phyloP scores from a whole-genome alignment of 1,140 invertebrate genomes.

The Atta cephalotes region DNA sequence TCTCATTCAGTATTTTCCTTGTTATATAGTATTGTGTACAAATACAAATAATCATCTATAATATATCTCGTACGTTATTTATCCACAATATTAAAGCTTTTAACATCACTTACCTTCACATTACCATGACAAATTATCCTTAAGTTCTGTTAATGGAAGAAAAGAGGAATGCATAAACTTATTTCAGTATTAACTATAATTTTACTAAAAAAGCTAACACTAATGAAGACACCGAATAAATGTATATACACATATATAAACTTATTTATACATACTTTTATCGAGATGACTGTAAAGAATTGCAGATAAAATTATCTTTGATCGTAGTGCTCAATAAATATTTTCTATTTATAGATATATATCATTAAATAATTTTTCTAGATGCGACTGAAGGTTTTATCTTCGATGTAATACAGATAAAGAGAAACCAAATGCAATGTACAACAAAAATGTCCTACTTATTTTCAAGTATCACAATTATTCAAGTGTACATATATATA shows the following conservation, averaged over 20 bases:
- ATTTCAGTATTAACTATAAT: neutral
- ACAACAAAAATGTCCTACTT: constrained; percentile 67
- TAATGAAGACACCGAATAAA: neutral
- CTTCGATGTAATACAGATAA: neutral
- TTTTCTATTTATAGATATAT: neutral
- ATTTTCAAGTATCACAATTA: constrained; percentile 76
- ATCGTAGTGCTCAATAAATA: constrained; percentile 1
- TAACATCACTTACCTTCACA: constrained; percentile 28
- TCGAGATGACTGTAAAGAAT: neutral
- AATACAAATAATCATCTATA: constrained; percentile 77
- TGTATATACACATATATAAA: neutral
- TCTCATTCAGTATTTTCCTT: constrained; percentile 83
- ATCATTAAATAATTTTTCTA: neutral
- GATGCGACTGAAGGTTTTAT: neutral
- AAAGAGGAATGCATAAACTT: constrained; percentile 9
- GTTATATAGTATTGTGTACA: constrained; percentile 80
- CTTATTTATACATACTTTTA: neutral
- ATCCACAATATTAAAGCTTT: neutral
- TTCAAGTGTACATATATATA: constrained; percentile 65
- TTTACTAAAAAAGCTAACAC: neutral
- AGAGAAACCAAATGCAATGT: constrained; percentile 32
- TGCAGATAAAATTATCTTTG: neutral
- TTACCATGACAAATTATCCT: neutral
- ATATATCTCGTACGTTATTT: constrained; percentile 26
- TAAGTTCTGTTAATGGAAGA: neutral